Base-by-base conservation (phyloP, 2,113 vertebrate genomes). In the Anolis carolinensis region DNA sequence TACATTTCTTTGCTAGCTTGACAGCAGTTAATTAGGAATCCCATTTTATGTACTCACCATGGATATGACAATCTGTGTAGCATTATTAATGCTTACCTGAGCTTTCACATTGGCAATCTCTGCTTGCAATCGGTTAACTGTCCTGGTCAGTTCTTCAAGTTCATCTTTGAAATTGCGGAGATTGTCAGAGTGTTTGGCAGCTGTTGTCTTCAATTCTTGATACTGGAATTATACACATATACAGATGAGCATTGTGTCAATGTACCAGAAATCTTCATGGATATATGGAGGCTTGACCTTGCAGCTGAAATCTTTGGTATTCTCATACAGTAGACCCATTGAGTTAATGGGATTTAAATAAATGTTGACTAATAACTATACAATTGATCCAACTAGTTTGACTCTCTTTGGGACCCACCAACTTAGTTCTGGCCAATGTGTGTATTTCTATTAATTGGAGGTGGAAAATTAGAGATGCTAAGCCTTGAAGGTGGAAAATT, bases 21-120 rank as follows among this genome's bases (percentile, higher is more conserved):
- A 16, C 14, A 59, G 18, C 55, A 59, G 13, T 59, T 59, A 59
- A 18, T 59, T 59, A 59, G 55, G 4, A 59, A 59, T 59, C 14
- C 14, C 55, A 59, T 34, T 52, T n/a, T 23, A 27, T 48, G 48
- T 27, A 48, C 34, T 8, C 20, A 34, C 32, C 32, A 39, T 79
- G 23, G 16, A 9, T 36, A 25, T 9, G 63, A 36, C 23, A 18
- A 62, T 2, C 20, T 7, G 16, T 32, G 30, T 7, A 30, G 30
- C 44, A 7, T 5, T 67, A 1, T 50, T 55, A 23, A 30, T 65
- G 5, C 14, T 36, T 90, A 98, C 98, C 97, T 98, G 97, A 93
- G 87, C 94, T 93, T 97, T 98, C 89, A 98, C 91, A 0, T 93
- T 72, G 39, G 97, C 97, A 0, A 98, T 97, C 89, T 98, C 97